Conservation (phyloP, 2,113 vertebrate genomes). For the Otolemur garnettii region DNA sequence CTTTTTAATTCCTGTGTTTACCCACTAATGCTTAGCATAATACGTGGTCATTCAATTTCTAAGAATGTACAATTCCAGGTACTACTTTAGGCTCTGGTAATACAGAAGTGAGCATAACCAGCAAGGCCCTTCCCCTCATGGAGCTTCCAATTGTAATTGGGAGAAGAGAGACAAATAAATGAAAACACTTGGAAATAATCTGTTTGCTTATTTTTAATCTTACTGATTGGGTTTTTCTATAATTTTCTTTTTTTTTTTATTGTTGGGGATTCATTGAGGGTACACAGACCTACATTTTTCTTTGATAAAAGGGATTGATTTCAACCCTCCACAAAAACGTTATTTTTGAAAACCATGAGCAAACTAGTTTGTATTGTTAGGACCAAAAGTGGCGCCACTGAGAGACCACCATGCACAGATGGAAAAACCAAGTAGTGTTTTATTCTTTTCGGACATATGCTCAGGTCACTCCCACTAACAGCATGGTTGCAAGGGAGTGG, state of each 20-base stretch:
- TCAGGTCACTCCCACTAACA: no score
- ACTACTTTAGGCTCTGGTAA: not conserved
- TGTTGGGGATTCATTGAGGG: no score
- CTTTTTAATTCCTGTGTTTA: not conserved
- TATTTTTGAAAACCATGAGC: conserved; percentile 31
- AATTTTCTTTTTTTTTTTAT: no score
- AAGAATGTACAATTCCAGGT: not conserved
- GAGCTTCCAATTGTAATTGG: not conserved
- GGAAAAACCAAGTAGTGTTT: no score
- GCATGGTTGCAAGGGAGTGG: no score
- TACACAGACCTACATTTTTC: no score
- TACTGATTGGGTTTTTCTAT: not conserved
- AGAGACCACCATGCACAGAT: no score
- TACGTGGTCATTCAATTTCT: not conserved
- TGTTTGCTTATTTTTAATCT: not conserved
- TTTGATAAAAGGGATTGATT: not conserved
- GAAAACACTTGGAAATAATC: not conserved
- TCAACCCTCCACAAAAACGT: not conserved
- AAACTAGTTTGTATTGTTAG: not conserved
- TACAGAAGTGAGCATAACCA: not conserved
- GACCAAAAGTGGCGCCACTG: no score
- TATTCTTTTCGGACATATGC: no score
- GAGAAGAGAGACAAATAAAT: not conserved
- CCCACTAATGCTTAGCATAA: not conserved
- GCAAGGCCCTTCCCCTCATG: not conserved